Conservation (phyloP, 1,140 invertebrate species). For the Cylas formicarius region DNA sequence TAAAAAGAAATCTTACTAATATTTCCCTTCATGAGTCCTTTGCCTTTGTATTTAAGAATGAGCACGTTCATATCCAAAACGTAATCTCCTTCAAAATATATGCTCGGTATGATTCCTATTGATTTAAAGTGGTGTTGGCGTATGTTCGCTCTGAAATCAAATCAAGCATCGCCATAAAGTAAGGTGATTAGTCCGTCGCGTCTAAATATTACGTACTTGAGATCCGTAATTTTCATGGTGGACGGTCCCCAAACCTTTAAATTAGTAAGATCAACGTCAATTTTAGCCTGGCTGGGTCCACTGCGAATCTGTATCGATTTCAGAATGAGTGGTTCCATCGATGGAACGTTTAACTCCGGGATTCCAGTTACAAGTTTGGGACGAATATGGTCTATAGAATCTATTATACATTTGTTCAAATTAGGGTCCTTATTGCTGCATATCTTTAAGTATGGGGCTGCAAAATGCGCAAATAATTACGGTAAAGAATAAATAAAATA, state of each 20-base stretch:
- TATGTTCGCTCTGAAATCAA: no score
- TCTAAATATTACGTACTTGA: conserved; percentile 35
- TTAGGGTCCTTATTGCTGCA: conserved; percentile 57
- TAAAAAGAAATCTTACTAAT: conserved; percentile 55
- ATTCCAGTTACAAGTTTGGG: conserved; percentile 56
- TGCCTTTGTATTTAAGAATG: conserved; percentile 53
- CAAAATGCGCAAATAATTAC: no score
- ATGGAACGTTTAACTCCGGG: conserved; percentile 56
- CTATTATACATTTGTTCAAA: conserved; percentile 56
- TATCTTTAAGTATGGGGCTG: conserved; percentile 60
- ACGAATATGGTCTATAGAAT: conserved; percentile 54
- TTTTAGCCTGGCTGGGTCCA: conserved; percentile 29
- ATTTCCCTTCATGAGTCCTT: conserved; percentile 56
- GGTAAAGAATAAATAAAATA: no score
- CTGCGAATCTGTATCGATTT: conserved; percentile 43
- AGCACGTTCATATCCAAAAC: conserved; percentile 51
- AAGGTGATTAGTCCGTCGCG: no score
- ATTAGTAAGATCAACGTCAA: conserved; percentile 37
- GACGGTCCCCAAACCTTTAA: conserved; percentile 35
- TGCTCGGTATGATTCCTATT: conserved; percentile 44
- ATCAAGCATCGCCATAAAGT: no score
- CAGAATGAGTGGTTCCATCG: conserved; percentile 56
- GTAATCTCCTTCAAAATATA: conserved; percentile 50
- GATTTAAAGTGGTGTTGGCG: no score
- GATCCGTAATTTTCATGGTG: conserved; percentile 30